Evolutionary conservation across 2,888 invertebrate genomes (phyloP).

Genomic region (Trachelus stipa): DNA sequence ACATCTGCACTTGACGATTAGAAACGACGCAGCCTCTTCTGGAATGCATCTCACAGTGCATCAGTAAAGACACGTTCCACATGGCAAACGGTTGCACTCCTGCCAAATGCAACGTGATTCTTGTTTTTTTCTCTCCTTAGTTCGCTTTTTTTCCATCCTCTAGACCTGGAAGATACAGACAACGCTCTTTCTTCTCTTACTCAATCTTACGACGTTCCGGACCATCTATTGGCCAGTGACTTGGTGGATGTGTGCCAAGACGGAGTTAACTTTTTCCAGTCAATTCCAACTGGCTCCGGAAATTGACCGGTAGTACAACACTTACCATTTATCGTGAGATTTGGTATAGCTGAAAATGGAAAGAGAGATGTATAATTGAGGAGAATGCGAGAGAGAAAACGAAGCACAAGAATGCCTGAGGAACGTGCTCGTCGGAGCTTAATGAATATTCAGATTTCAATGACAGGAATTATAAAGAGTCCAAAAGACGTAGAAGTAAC

Average conservation of each 20-base stretch:
- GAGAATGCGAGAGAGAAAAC: background rate
- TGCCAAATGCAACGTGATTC: background rate
- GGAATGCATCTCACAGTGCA: background rate
- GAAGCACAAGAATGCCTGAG: background rate
- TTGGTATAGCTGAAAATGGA: conserved; percentile 2
- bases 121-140: background rate
- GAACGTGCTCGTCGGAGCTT: background rate
- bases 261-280: conserved; percentile 42
- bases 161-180: background rate
- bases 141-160: background rate
- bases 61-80: background rate
- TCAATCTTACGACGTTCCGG: conserved; percentile 35
- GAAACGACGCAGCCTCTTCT: background rate
- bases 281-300: conserved; percentile 36
- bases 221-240: conserved; percentile 41
- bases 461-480: background rate
- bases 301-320: conserved; percentile 42
- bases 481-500: background rate
- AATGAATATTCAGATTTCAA: background rate
- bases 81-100: background rate
- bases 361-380: background rate
- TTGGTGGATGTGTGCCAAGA: conserved; percentile 51
- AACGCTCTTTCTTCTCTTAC: background rate
- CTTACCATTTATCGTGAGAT: conserved; percentile 11
- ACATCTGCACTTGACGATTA: background rate